phyloP scores from a whole-genome alignment of 2,113 vertebrate genomes.

The Megaceryle torquata region DNA sequence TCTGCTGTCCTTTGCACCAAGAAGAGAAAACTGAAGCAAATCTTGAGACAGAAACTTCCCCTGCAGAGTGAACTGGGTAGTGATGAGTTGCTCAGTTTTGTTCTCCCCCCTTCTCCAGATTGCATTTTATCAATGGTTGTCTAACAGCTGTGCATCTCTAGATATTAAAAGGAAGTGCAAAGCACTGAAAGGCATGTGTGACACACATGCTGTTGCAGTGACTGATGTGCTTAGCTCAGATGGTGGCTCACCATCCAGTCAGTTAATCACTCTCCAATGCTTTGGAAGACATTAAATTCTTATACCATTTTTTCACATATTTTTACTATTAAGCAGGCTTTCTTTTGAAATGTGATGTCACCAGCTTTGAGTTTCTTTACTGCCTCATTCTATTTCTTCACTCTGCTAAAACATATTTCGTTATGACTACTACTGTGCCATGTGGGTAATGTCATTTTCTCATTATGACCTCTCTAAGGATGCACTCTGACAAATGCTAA shows the following conservation, averaged over 20 bases:
- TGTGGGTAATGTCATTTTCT: background rate
- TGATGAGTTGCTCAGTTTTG: background rate
- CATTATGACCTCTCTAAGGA: background rate
- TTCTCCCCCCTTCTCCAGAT: background rate
- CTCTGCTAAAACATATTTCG: background rate
- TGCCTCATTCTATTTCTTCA: background rate
- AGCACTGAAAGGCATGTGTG: slow-evolving; percentile 31
- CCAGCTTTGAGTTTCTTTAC: background rate
- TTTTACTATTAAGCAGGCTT: background rate
- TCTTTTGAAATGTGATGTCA: slow-evolving; percentile 28
- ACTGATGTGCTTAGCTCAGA: slow-evolving; percentile 64
- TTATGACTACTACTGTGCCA: background rate
- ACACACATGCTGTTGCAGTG: slow-evolving; percentile 37
- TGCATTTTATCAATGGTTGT: slow-evolving; percentile 64
- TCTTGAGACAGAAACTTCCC: slow-evolving; percentile 12
- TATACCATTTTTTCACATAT: background rate
- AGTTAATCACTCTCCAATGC: slow-evolving; percentile 59
- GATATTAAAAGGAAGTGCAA: slow-evolving; percentile 48
- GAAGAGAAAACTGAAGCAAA: background rate
- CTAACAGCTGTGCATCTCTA: slow-evolving; percentile 19
- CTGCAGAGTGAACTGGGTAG: background rate
- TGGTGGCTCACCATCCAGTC: background rate
- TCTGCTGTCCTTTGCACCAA: background rate
- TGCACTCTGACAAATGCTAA: background rate
- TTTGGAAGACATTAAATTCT: slow-evolving; percentile 47